Percentiles rank a stretch among this genome's conserved stretches.
Conservation (phyloP, 2,888 invertebrate species). For the Cantharis flavilabris region DNA sequence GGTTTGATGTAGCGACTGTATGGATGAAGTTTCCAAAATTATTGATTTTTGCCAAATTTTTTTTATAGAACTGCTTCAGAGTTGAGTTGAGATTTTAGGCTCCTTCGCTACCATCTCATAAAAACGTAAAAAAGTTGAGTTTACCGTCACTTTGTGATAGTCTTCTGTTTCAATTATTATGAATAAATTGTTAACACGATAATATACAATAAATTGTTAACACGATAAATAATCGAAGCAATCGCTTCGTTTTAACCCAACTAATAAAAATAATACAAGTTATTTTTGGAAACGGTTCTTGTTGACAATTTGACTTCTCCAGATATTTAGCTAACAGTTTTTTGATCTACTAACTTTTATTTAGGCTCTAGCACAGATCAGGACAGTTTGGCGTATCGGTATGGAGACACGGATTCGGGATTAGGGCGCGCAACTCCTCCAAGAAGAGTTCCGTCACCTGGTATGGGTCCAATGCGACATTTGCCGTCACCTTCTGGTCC, state of each 20-base stretch:
- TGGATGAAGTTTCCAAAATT: too few species aligned
- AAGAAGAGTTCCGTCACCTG: constrained; percentile 83
- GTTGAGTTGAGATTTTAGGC: too few species aligned
- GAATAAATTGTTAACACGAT: not conserved
- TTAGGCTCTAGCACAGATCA: constrained; percentile 63
- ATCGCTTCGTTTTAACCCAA: not conserved
- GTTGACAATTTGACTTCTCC: not conserved
- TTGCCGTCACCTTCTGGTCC: constrained; percentile 85
- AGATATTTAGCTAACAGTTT: constrained; percentile 14
- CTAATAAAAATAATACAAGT: not conserved
- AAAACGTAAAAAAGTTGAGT: not conserved
- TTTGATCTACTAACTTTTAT: constrained; percentile 38
- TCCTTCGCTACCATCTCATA: too few species aligned
- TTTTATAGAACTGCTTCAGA: too few species aligned
- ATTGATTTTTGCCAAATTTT: too few species aligned
- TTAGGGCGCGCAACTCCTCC: constrained; percentile 87
- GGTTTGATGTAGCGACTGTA: too few species aligned
- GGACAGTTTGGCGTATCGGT: constrained; percentile 61
- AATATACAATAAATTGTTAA: not conserved
- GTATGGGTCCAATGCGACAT: constrained; percentile 73
- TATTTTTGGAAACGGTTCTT: not conserved
- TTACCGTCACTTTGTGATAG: not conserved
- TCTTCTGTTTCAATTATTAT: not conserved
- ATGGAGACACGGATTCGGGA: constrained; percentile 79
- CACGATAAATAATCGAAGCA: not conserved